Evolutionary conservation across 1,140 invertebrate species (phyloP), one percentile per base, ranked within the genome.

Genomic region (Megathymus violae): DNA sequence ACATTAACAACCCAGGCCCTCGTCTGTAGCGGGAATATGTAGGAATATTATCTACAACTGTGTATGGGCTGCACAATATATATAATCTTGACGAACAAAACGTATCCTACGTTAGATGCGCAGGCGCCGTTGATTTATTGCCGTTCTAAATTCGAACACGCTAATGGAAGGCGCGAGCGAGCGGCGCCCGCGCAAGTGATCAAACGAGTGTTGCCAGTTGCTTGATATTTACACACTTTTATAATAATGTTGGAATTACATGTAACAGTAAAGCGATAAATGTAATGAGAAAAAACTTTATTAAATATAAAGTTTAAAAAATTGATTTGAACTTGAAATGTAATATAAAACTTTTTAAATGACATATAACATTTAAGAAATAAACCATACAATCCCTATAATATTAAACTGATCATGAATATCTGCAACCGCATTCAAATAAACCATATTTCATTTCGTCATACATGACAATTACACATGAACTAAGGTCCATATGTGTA

Each of bases 111-210:
- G 41, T 58, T 58, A 58, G 52, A 58, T 58, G 50, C 54, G 54
- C 71, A 68, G 77, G 78, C 80, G 81, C 76, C 75, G 78, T 75
- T 86, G 83, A 85, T 84, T 84, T 79, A 88, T 82, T 69, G 64
- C 66, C 36, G 76, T 83, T 85, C 83, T 85, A 88, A 78, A 88
- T 86, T 69, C 72, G 74, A 85, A 87, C 81, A 69, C 78, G 81
- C 79, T 88, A 89, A 88, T 88, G 83, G 85, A 89, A 83, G 74
- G 52, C 70, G 77, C 74, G 78, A 75, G 72, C 73, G 71, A 70
- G 69, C 71, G 76, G 83, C 85, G 82, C 82, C 64, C 65, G 78
- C 74, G 78, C 83, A 79, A 80, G 62, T 72, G 60, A 56, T 68
- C 31, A 40, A 3, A 5, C 7, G 7, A 50, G 52, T 78, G 77